A percentile compares a stretch with the other conserved stretches of the same genome.
Evolutionary conservation across 2,888 invertebrate genomes (phyloP).

Genomic region (Eupithecia pulchellata): DNA sequence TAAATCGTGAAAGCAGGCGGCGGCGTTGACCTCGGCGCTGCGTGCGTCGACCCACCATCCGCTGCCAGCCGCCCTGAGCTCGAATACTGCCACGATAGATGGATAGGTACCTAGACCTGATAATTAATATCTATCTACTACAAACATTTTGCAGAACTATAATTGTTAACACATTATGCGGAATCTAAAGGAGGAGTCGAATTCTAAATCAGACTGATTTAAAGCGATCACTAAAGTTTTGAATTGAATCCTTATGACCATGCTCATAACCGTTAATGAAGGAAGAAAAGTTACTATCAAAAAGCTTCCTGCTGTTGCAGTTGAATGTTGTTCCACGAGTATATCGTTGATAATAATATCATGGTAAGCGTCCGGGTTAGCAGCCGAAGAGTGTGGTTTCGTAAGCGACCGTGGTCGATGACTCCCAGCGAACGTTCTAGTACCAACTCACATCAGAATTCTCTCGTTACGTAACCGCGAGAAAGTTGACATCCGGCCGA

Average conservation of each 20-base stretch:
- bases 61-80: slow-evolving; percentile 46
- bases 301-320: slow-evolving; percentile 5
- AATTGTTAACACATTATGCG: slow-evolving; percentile 9
- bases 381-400: slow-evolving; percentile 68
- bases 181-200: slow-evolving; percentile 13
- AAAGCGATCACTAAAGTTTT: background rate
- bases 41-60: slow-evolving; percentile 76
- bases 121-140: slow-evolving; percentile 42
- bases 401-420: slow-evolving; percentile 84
- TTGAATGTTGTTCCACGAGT: slow-evolving; percentile 25
- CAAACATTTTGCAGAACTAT: slow-evolving; percentile 22
- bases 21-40: slow-evolving; percentile 75
- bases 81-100: slow-evolving; percentile 44
- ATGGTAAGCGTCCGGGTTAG: slow-evolving; percentile 62
- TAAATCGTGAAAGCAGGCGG: slow-evolving; percentile 61
- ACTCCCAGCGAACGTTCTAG: slow-evolving; percentile 84
- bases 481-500: slow-evolving; percentile 82
- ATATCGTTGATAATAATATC: slow-evolving; percentile 38
- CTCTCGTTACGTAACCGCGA: slow-evolving; percentile 79
- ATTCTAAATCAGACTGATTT: slow-evolving; percentile 1
- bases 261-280: background rate
- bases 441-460: slow-evolving; percentile 64
- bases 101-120: slow-evolving; percentile 48
- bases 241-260: background rate
- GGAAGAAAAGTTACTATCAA: background rate